A percentile compares a stretch with the other conserved stretches of the same genome.
Evolutionary conservation across 2,888 invertebrate species (phyloP).

Genomic region (Sarcophaga carnaria): DNA sequence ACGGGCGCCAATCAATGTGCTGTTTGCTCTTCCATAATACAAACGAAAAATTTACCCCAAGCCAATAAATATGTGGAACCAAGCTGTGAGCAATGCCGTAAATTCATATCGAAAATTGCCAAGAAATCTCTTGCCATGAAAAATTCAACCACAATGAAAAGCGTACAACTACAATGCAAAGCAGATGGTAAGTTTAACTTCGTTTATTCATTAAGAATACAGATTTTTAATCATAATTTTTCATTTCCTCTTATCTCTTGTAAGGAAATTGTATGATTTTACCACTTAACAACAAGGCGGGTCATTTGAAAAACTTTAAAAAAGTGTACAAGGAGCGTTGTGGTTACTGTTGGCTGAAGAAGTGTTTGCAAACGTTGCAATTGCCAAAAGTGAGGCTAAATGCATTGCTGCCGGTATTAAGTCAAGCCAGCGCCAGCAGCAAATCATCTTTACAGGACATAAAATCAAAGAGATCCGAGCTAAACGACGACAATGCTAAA

Average conservation of each 20-base stretch:
- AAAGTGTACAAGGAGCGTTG: constrained; percentile 90
- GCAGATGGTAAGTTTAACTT: constrained; percentile 76
- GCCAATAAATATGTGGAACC: constrained; percentile 92
- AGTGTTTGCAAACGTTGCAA: constrained; percentile 91
- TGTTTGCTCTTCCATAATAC: constrained; percentile 90
- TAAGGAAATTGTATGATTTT: constrained; percentile 88
- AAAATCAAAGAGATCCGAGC: constrained; percentile 56
- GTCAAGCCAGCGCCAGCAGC: constrained; percentile 10
- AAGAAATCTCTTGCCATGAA: constrained; percentile 82
- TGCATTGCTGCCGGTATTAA: constrained; percentile 85
- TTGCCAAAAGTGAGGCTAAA: constrained; percentile 88
- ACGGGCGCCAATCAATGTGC: constrained; percentile 83
- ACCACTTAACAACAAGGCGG: constrained; percentile 84
- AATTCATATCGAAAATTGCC: constrained; percentile 92
- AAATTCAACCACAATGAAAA: constrained; percentile 70
- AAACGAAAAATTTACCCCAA: constrained; percentile 89
- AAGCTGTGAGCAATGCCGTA: constrained; percentile 93
- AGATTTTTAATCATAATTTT: not conserved
- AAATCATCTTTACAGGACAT: constrained; percentile 53
- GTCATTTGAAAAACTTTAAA: constrained; percentile 82
- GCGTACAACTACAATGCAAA: constrained; percentile 82
- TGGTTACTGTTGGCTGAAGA: constrained; percentile 93
- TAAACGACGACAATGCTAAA: constrained; percentile 55
- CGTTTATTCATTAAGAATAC: not conserved
- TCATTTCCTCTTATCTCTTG: not conserved